Evolutionary conservation across 2,888 invertebrate genomes (phyloP).

Genomic region (Aleiodes leptofemur): DNA sequence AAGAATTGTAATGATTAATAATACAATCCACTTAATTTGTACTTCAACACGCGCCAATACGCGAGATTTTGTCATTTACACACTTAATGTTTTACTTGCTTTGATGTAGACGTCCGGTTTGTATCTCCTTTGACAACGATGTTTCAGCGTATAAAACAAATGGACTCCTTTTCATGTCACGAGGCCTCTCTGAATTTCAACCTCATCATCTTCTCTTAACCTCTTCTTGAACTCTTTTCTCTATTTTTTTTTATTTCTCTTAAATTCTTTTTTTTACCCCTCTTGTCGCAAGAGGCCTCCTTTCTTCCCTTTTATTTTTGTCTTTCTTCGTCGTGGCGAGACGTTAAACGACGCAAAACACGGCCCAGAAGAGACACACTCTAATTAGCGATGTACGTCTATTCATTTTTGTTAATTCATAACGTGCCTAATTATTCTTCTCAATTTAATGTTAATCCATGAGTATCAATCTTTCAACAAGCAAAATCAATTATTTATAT

Average conservation of each 20-base stretch:
- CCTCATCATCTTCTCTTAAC: constrained; percentile 42
- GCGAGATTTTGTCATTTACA: constrained; percentile 40
- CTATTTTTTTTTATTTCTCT: constrained; percentile 6
- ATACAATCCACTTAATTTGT: constrained; percentile 50
- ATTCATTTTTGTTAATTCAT: constrained; percentile 28
- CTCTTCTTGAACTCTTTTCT: constrained; percentile 34
- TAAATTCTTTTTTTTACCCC: constrained; percentile 39
- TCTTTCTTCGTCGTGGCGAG: constrained; percentile 48
- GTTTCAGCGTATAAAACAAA: constrained; percentile 52
- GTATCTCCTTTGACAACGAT: constrained; percentile 45
- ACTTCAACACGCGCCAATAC: constrained; percentile 53
- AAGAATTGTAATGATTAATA: not conserved
- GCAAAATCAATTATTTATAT: not conserved
- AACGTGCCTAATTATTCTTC: constrained; percentile 8
- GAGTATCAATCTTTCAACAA: not conserved
- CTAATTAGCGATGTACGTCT: constrained; percentile 65
- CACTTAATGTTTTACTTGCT: constrained; percentile 51
- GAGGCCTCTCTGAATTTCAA: constrained; percentile 40
- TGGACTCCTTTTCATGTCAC: constrained; percentile 45
- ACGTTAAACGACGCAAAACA: constrained; percentile 65
- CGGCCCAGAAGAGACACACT: constrained; percentile 56
- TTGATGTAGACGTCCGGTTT: constrained; percentile 55
- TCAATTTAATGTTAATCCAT: constrained; percentile 9
- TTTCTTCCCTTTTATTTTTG: constrained; percentile 46
- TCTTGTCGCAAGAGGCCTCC: constrained; percentile 50